These are phyloP conservation scores for Dasyurus viverrinus DNA, from an alignment of 2,113 vertebrate genomes.

Conservation along the genomic window DNA sequence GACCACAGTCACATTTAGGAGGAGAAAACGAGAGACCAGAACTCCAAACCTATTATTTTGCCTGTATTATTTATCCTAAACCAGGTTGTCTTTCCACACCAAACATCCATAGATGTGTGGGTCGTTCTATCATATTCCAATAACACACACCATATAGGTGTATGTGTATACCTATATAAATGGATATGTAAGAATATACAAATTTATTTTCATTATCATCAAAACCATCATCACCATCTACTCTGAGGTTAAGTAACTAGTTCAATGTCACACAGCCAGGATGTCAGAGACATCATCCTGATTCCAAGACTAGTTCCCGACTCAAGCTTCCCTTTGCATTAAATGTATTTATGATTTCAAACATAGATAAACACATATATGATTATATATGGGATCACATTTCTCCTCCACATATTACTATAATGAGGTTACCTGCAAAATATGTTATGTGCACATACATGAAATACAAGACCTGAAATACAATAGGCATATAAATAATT, in stretches of 20 bases:
- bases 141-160: not conserved
- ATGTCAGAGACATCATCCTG: not conserved
- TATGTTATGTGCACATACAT: not conserved
- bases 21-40: not conserved
- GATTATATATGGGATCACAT: not conserved
- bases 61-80: not conserved
- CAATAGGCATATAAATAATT: not conserved
- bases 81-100: not conserved
- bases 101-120: not conserved
- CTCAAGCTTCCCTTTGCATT: not conserved
- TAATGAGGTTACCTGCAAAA: not conserved
- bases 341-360: not conserved
- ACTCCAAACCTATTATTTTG: not conserved
- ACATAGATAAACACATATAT: not conserved
- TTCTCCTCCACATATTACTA: not conserved
- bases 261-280: not conserved
- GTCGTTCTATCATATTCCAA: not conserved
- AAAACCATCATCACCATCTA: not conserved
- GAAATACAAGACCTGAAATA: not conserved
- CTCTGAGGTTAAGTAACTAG: not conserved
- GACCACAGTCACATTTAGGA: not conserved
- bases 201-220: not conserved
- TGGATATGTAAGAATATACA: not conserved
- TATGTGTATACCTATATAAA: not conserved
- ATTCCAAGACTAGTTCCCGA: not conserved